These are phyloP conservation scores for Philopedon plagiatum DNA, from an alignment of 2,888 invertebrate species.

Conservation along the genomic window DNA sequence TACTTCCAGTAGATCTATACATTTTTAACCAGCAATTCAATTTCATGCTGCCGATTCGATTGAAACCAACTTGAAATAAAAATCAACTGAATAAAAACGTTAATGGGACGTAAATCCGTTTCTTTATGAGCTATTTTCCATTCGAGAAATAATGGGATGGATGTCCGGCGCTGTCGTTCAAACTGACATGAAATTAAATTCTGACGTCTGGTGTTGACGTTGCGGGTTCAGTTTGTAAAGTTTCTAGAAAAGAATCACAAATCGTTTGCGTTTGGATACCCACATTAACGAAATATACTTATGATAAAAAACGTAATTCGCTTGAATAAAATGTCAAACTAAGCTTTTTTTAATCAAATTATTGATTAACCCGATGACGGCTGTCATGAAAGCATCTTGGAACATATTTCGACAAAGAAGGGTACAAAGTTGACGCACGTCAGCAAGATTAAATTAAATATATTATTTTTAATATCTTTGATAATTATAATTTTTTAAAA, in stretches of 20 bases:
- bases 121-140: conserved; percentile 24
- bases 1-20: not conserved
- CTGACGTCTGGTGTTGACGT: conserved; percentile 8
- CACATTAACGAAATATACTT: no score
- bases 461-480: no score
- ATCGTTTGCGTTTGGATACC: not conserved
- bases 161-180: conserved; percentile 22
- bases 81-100: conserved; percentile 14
- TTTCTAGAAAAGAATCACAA: not conserved
- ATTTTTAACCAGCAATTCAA: conserved; percentile 3
- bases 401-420: no score
- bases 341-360: no score
- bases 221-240: not conserved
- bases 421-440: no score
- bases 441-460: no score
- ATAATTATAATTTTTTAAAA: no score
- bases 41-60: not conserved
- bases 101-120: not conserved
- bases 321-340: no score
- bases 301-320: no score
- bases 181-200: conserved; percentile 28
- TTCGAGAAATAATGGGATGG: conserved; percentile 13
- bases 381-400: no score
- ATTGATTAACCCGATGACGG: no score
- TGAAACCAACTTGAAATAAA: conserved; percentile 11